Evolutionary conservation across 2,888 invertebrate genomes (phyloP).

Genomic region (Zonitis immaculata): DNA sequence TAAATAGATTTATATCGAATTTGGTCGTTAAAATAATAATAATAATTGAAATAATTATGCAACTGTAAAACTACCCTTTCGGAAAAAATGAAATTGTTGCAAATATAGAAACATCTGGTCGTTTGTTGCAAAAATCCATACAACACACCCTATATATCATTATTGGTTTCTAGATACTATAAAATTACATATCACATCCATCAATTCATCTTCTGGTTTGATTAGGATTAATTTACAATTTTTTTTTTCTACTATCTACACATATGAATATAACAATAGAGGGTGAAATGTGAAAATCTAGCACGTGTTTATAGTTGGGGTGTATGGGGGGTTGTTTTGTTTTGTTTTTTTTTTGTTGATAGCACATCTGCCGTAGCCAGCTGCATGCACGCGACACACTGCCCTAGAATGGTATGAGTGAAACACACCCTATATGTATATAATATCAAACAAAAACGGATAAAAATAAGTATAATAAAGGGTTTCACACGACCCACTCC

Average conservation of each 20-base stretch:
- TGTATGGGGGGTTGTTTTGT: too few species aligned
- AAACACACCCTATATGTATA: background rate
- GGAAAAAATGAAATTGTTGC: too few species aligned
- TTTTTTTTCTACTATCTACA: background rate
- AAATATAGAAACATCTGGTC: too few species aligned
- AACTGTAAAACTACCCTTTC: too few species aligned
- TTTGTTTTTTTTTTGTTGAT: background rate
- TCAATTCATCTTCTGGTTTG: background rate
- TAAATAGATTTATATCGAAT: slow-evolving; percentile 16
- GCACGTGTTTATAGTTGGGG: background rate
- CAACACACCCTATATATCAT: too few species aligned
- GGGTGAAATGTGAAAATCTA: background rate
- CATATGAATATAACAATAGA: background rate
- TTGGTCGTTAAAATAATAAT: background rate
- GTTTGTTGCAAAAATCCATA: too few species aligned
- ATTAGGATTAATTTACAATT: background rate
- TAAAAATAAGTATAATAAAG: too few species aligned
- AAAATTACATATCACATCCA: background rate
- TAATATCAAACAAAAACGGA: too few species aligned
- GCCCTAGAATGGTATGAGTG: slow-evolving; percentile 18
- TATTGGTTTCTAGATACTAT: too few species aligned
- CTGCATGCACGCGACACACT: slow-evolving; percentile 22
- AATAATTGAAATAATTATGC: too few species aligned
- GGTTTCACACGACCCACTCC: background rate
- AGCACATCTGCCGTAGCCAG: slow-evolving; percentile 24